Evolutionary conservation across 2,797 vertebrate genomes (phyloP), one percentile per base, ranked within the genome.

Genomic region (Ptychobarbus kaznakovi): DNA sequence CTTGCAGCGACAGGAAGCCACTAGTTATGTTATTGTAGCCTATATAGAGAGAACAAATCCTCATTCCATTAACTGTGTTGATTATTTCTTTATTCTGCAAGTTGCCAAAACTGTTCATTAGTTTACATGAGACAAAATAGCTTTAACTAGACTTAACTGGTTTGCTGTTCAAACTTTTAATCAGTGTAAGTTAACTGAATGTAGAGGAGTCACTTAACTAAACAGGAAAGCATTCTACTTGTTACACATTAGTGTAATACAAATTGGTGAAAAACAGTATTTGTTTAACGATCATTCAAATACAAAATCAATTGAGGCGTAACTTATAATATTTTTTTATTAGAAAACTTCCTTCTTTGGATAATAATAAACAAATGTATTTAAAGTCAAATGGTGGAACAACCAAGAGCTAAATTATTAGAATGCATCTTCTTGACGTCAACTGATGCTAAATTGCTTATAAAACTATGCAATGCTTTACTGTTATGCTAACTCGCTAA

Each of bases 401-500:
- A 40, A 1, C n/a, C 13, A 20, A 25, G 0, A 56, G 6, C 16
- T 18, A 18, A 46, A 44, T 28, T 1, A 65, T 28, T 25, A 44
- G n/a, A 65, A 63, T 44, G 6, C 2, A 56, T 13, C 1, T 6
- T 53, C 15, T 81, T 49, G 3, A 22, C 10, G 38, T 6, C 32
- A 80, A 49, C 2, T 46, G 42, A 66, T 3, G 32, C 25, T 28
- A 80, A 32, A 35, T 2, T 46, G 18, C n/a, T 63, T n/a, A n/a
- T 58, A 6, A 78, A 44, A 44, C 56, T 42, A 20, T 12, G 22
- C 49, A 65, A 58, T 65, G 61, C 2, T 15, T 69, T 1, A 20
- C n/a, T 73, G 68, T 85, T 85, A 49, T 79, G 83, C 83, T 79
- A 84, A 79, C 75, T 18, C 28, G 74, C 63, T 85, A 72, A 56